phyloP scores from a whole-genome alignment of 2,888 invertebrate species.

The Athalia cordata region DNA sequence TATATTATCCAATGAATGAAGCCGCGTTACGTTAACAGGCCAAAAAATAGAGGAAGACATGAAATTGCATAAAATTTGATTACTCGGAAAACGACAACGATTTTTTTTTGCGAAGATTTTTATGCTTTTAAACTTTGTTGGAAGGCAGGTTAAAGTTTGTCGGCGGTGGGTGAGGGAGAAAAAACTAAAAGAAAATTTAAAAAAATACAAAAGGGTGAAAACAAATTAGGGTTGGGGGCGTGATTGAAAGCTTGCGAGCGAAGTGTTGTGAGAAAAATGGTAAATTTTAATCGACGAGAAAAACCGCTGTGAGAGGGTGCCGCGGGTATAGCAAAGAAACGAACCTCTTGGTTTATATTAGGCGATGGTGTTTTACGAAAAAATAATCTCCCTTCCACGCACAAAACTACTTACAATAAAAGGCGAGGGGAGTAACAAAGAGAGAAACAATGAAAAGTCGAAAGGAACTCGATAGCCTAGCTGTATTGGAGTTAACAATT shows the following conservation, averaged over 20 bases:
- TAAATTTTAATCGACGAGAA: conserved; percentile 39
- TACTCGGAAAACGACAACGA: conserved; percentile 28
- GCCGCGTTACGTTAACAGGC: not conserved
- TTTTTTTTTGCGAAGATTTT: conserved; percentile 15
- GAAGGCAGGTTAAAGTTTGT: conserved; percentile 24
- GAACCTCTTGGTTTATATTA: not conserved
- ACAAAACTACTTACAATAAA: not conserved
- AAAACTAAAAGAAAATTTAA: not conserved
- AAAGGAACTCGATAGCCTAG: too few relatives aligned
- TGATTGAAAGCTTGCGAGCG: conserved; percentile 30
- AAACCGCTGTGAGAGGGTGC: not conserved
- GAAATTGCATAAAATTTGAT: conserved; percentile 17
- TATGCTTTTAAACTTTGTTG: conserved; percentile 34
- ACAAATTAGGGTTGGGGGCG: conserved; percentile 37
- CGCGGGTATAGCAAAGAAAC: not conserved
- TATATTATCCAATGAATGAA: too few relatives aligned
- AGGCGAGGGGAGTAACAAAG: not conserved
- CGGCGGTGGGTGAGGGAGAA: not conserved
- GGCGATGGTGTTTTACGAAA: not conserved
- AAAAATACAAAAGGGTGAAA: conserved; percentile 35
- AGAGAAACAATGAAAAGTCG: too few relatives aligned
- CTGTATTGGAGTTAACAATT: too few relatives aligned
- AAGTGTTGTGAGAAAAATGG: conserved; percentile 41
- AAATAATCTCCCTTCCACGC: not conserved
- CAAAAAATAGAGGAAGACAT: not conserved